phyloP scores from a whole-genome alignment of 2,797 vertebrate species.

The Clarias platycephalus region DNA sequence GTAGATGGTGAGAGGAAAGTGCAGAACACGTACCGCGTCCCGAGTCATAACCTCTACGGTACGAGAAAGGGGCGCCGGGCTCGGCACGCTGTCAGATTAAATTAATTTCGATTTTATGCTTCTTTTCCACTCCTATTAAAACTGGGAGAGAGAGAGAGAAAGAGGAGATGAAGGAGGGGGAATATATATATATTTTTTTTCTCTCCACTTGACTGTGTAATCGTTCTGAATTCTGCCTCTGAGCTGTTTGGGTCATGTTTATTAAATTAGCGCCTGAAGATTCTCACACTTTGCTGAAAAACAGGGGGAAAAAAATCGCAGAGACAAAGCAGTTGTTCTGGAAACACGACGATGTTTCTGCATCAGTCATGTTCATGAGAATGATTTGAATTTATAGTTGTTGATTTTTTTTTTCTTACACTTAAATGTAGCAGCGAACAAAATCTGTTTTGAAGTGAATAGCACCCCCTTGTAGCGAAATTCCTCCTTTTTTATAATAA shows the following conservation, averaged over 20 bases:
- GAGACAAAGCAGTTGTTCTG: not conserved
- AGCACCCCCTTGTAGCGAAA: not conserved
- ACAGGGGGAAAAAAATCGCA: not conserved
- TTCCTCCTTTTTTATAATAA: not conserved
- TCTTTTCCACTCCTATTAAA: conserved; percentile 68
- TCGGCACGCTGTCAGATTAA: conserved; percentile 65
- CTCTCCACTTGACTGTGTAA: conserved; percentile 60
- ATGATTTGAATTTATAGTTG: not conserved
- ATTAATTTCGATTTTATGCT: conserved; percentile 75
- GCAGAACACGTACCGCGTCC: conserved; percentile 65
- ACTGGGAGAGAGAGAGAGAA: conserved; percentile 51
- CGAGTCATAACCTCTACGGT: conserved; percentile 59
- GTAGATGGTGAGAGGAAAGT: conserved; percentile 60
- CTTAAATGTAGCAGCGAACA: not conserved
- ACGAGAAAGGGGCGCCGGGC: conserved; percentile 62
- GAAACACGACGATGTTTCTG: not conserved
- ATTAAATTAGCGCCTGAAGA: conserved; percentile 49
- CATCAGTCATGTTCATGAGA: not conserved
- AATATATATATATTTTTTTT: conserved; percentile 14
- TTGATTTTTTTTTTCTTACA: not conserved
- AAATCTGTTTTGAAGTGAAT: not conserved
- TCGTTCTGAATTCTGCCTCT: conserved; percentile 62
- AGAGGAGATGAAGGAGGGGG: conserved; percentile 45
- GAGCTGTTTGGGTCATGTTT: conserved; percentile 57
- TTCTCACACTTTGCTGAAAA: conserved; percentile 17